These are phyloP conservation scores for Hirtodrosophila alboralis DNA, from an alignment of 2,888 invertebrate genomes.

Conservation along the genomic window DNA sequence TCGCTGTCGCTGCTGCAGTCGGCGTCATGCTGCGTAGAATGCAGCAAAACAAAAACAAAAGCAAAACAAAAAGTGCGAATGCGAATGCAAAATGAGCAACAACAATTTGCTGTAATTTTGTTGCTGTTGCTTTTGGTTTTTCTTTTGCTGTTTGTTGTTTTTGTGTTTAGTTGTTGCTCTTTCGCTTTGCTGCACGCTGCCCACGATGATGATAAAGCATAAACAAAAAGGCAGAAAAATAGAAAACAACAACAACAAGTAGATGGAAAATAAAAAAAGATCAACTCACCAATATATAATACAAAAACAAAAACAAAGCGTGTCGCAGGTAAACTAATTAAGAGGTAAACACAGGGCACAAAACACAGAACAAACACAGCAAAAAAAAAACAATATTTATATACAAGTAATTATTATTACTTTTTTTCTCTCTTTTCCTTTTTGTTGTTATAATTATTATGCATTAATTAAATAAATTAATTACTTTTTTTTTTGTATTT, in stretches of 20 bases:
- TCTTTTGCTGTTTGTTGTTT: too few relatives aligned
- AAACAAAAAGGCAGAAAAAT: conserved; percentile 17
- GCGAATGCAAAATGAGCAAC: conserved; percentile 33
- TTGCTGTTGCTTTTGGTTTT: too few relatives aligned
- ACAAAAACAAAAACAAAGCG: conserved; percentile 60
- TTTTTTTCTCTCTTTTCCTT: conserved; percentile 12
- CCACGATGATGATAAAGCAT: conserved; percentile 10
- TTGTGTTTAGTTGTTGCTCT: background rate
- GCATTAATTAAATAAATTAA: conserved; percentile 36
- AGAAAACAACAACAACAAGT: conserved; percentile 13
- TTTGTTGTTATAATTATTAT: conserved; percentile 19
- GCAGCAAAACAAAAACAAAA: conserved; percentile 27
- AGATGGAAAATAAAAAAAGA: conserved; percentile 20
- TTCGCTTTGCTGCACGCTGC: conserved; percentile 9
- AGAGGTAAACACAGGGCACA: conserved; percentile 53
- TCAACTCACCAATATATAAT: conserved; percentile 48
- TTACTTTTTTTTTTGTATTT: conserved; percentile 51
- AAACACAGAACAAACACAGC: conserved; percentile 28
- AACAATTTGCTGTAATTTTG: conserved; percentile 21
- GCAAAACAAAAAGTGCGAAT: conserved; percentile 15
- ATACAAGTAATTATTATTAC: conserved; percentile 38
- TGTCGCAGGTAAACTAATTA: conserved; percentile 66
- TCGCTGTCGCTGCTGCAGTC: conserved; percentile 21
- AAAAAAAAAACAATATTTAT: conserved; percentile 36
- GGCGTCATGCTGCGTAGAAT: conserved; percentile 26